Percentiles rank a stretch among this genome's conserved stretches.
These are phyloP conservation scores for Microcebus griseorufus DNA, from an alignment of 2,113 vertebrate genomes.

Conservation along the genomic window DNA sequence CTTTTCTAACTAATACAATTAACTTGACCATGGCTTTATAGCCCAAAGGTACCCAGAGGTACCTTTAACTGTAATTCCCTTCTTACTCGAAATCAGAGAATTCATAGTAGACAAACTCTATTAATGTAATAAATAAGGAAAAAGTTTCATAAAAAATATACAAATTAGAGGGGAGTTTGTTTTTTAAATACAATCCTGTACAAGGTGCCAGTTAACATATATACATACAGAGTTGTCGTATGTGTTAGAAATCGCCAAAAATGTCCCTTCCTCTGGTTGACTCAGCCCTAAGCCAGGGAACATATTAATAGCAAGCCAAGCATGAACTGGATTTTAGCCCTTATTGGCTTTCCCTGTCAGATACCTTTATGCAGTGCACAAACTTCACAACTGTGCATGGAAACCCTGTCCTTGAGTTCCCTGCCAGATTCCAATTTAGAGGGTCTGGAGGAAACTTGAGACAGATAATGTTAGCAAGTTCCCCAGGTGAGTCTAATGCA, in stretches of 20 bases:
- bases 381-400: neutral
- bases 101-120: no score
- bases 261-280: neutral
- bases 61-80: no score
- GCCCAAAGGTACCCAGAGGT: neutral
- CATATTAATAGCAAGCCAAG: neutral
- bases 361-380: neutral
- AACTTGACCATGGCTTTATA: neutral
- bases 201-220: neutral
- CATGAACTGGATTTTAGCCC: neutral
- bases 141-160: no score
- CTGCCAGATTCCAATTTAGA: neutral
- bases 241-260: neutral
- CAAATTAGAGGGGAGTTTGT: neutral
- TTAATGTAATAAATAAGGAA: no score
- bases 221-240: neutral
- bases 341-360: rapidly evolving
- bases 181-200: neutral
- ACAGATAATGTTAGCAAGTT: neutral
- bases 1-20: neutral
- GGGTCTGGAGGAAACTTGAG: neutral
- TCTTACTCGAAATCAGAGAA: no score
- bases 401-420: rapidly evolving
- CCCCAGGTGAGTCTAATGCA: neutral
- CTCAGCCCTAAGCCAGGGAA: neutral